phyloP scores from a whole-genome alignment of 2,113 vertebrate genomes.

The Megalops atlanticus region DNA sequence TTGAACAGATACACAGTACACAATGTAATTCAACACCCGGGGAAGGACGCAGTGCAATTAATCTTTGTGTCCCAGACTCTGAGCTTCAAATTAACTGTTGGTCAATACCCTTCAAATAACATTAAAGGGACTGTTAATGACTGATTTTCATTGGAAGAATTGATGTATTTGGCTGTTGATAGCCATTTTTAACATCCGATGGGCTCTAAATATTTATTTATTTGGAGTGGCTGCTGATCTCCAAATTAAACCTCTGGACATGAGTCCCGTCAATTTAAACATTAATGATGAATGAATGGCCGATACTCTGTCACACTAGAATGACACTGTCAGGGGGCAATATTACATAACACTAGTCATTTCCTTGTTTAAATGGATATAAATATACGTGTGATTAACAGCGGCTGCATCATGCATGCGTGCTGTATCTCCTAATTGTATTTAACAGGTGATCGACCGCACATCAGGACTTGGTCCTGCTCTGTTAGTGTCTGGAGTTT shows the following conservation, averaged over 20 bases:
- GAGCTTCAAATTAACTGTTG: slow-evolving; percentile 6
- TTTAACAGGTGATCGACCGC: not conserved
- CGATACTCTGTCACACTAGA: too few species aligned
- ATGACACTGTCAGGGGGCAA: too few species aligned
- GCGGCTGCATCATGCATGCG: not conserved
- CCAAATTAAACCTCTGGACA: too few species aligned
- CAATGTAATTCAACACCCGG: not conserved
- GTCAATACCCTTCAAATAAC: not conserved
- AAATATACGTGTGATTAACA: not conserved
- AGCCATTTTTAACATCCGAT: not conserved
- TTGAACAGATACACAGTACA: not conserved
- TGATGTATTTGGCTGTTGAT: not conserved
- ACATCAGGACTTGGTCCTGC: not conserved
- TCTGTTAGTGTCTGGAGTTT: not conserved
- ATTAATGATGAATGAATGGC: not conserved
- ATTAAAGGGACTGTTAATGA: not conserved
- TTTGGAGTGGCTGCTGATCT: too few species aligned
- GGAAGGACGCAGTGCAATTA: not conserved
- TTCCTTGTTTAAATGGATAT: too few species aligned
- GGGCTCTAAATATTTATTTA: not conserved
- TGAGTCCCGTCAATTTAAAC: too few species aligned
- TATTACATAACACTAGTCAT: too few species aligned
- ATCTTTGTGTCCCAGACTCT: not conserved
- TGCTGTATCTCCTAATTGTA: slow-evolving; percentile 1
- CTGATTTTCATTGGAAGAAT: too few species aligned